These are phyloP conservation scores for Camponotus floridanus DNA, from an alignment of 1,140 invertebrate genomes.

Conservation along the genomic window DNA sequence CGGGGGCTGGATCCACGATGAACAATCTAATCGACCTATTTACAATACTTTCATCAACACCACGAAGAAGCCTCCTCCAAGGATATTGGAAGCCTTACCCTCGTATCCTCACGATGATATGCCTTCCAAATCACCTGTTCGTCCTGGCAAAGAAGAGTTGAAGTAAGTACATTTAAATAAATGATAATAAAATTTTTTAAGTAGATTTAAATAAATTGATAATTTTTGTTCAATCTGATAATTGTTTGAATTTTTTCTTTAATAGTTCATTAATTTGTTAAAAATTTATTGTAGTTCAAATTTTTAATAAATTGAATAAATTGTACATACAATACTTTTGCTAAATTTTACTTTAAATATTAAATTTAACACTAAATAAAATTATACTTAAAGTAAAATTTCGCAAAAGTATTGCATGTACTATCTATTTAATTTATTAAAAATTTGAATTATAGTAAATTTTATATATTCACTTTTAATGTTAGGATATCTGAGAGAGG, in stretches of 20 bases:
- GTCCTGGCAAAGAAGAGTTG: background rate
- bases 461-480: background rate
- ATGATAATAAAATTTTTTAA: background rate
- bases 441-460: too few species aligned
- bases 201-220: background rate
- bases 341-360: background rate
- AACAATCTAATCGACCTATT: conserved; percentile 30
- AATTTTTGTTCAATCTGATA: background rate
- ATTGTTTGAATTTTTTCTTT: background rate
- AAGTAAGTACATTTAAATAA: background rate
- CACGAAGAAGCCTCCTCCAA: conserved; percentile 72
- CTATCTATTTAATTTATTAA: too few species aligned
- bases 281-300: background rate
- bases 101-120: conserved; percentile 71
- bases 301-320: background rate
- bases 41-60: conserved; percentile 29
- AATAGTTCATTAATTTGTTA: background rate
- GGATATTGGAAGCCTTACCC: conserved; percentile 83
- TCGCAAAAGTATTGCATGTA: too few species aligned
- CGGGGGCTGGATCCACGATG: conserved; percentile 54
- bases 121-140: background rate
- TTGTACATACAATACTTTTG: background rate
- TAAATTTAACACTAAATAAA: too few species aligned
- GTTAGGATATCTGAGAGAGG: conserved; percentile 24
- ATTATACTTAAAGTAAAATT: background rate